These are phyloP conservation scores for Tetragnatha versicolor DNA, from an alignment of 1,140 invertebrate genomes.

Conservation along the genomic window DNA sequence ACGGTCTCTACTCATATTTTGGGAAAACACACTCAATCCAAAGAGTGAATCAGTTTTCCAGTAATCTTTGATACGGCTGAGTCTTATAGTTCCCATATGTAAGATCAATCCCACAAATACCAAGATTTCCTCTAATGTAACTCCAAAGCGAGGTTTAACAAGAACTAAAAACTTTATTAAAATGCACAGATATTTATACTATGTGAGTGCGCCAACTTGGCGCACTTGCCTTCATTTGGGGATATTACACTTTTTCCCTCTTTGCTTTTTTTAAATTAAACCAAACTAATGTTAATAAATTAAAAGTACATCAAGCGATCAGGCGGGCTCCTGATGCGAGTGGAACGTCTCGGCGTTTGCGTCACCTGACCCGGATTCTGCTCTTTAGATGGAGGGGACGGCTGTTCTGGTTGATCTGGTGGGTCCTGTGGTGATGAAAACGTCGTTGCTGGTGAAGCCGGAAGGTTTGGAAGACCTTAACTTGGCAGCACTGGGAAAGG, in stretches of 20 bases:
- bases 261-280: not conserved
- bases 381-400: not conserved
- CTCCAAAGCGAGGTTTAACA: too few relatives aligned
- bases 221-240: too few relatives aligned
- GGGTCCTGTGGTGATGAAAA: not conserved
- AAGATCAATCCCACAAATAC: slow-evolving; percentile 15
- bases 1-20: slow-evolving; percentile 31
- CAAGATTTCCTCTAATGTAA: slow-evolving; percentile 17
- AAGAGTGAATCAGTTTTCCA: slow-evolving; percentile 5
- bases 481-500: too few relatives aligned
- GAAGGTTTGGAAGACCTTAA: not conserved
- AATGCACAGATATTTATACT: too few relatives aligned
- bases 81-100: slow-evolving; percentile 23
- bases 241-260: not conserved
- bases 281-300: not conserved
- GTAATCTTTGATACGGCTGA: slow-evolving; percentile 9
- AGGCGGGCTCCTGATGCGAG: not conserved
- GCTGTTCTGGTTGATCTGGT: not conserved
- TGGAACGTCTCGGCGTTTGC: not conserved
- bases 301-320: not conserved
- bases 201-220: too few relatives aligned
- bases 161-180: too few relatives aligned
- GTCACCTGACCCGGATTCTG: not conserved
- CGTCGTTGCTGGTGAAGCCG: not conserved
- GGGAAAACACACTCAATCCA: not conserved